A percentile compares a stretch with the other conserved stretches of the same genome.
Evolutionary conservation across 1,140 invertebrate species (phyloP).

Genomic region (Neuroterus valhalla): DNA sequence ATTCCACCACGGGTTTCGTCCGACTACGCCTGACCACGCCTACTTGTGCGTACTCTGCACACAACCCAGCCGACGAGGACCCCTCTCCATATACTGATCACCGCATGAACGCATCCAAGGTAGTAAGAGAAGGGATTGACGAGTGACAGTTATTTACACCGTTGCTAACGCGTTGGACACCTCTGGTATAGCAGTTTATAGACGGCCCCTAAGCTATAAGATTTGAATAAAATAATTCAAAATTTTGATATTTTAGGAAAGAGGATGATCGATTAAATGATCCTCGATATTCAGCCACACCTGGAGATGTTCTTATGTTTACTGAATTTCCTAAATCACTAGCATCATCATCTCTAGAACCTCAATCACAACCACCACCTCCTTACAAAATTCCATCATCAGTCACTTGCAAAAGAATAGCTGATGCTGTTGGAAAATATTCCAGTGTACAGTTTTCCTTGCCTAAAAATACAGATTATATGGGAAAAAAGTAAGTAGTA

Average conservation of each 20-base stretch:
- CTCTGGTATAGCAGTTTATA: neutral
- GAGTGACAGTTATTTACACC: too few relatives aligned
- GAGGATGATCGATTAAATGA: constrained; percentile 36
- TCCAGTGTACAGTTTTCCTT: neutral
- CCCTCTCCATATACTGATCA: too few relatives aligned
- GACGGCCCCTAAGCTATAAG: neutral
- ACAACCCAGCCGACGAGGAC: too few relatives aligned
- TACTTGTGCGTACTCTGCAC: too few relatives aligned
- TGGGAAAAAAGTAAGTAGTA: neutral
- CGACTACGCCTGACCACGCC: too few relatives aligned
- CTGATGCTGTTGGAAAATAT: neutral
- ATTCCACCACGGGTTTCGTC: too few relatives aligned
- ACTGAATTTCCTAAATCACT: constrained; percentile 34
- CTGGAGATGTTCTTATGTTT: constrained; percentile 42
- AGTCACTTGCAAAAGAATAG: constrained; percentile 35
- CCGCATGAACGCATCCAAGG: too few relatives aligned
- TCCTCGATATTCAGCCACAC: constrained; percentile 26
- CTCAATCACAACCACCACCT: constrained; percentile 38
- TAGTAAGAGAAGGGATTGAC: too few relatives aligned
- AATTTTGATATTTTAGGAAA: neutral
- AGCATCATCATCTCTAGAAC: constrained; percentile 24
- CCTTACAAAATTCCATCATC: constrained; percentile 39
- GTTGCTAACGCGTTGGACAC: neutral
- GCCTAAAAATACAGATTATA: neutral
- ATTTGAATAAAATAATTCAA: neutral